Base-by-base conservation (phyloP, 2,113 vertebrate species). In the Oryzias melastigma region DNA sequence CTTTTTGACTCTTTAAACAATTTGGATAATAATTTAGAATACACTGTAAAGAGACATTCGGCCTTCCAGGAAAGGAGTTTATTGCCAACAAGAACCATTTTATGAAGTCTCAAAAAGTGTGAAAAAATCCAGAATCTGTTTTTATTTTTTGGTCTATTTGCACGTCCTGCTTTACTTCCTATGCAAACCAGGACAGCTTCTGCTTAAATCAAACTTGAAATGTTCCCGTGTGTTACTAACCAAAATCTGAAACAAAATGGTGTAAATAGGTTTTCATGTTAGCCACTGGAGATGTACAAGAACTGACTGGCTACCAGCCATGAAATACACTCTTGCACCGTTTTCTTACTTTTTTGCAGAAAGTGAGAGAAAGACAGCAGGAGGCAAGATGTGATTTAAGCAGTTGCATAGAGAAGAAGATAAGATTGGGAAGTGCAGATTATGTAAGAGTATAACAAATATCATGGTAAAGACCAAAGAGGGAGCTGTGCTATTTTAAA, bases 381-480 rank as follows among this genome's bases (percentile, higher is more conserved):
- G 19, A 42, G 59, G 60, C 41, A 74, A 58, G 71, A 75, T 58
- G 60, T 60, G 59, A 82, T 47, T 41, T 29, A 65, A 66, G 59
- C 67, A 67, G 40, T 27, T 18, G 56, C 73, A 69, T 56, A 55
- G 65, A 75, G 76, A 64, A 73, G 69, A 82, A 83, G 64, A 76
- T 78, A 58, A 81, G 82, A 81, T 82, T 82, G 73, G 72, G 72
- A 87, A 77, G 69, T 74, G 70, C n/a, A 4, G 52, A 74, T 91
- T 91, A 90, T 57, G 71, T 87, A 91, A 91, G 64, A 76, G 71
- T 67, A 57, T 71, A 67, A 75, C 84, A 80, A 64, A 81, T 67
- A 82, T 84, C 48, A 72, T 75, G 78, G 58, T 76, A 61, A 75
- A 81, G 59, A 71, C 65, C 67, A 68, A 68, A 67, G 71, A 81